Conservation (phyloP, 2,797 vertebrate species). For the Falco columbarius region DNA sequence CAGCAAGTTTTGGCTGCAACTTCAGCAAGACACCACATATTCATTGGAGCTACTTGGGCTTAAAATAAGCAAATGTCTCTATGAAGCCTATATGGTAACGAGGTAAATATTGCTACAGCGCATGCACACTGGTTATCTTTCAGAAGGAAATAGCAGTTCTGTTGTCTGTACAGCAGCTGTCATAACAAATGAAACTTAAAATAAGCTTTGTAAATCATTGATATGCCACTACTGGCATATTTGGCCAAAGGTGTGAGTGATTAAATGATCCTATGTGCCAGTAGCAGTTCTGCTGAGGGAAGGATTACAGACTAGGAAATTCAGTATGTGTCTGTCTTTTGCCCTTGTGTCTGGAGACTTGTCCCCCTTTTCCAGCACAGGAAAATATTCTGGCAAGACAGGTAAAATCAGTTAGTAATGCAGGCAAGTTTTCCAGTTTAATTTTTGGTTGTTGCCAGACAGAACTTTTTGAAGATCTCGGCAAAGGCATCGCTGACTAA, state of each 20-base stretch:
- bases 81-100: neutral
- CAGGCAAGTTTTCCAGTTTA: neutral
- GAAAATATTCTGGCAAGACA: neutral
- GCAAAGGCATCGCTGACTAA: neutral
- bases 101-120: neutral
- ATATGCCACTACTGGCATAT: neutral
- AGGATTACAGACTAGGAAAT: neutral
- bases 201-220: neutral
- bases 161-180: neutral
- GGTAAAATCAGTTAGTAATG: neutral
- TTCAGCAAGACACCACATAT: neutral
- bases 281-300: neutral
- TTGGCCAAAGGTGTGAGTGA: neutral
- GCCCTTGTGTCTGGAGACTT: neutral
- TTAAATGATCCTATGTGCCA: neutral
- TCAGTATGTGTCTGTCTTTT: neutral
- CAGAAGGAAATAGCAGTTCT: neutral
- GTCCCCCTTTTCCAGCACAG: neutral
- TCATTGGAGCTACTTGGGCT: neutral
- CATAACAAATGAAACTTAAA: neutral
- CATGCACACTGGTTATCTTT: neutral
- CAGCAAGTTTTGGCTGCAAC: neutral
- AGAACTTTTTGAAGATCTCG: neutral
- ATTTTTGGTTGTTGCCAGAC: neutral
- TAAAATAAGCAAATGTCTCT: neutral